Percentiles rank a stretch among this genome's conserved stretches.
These are phyloP conservation scores for Agrypnia vestita DNA, from an alignment of 1,140 invertebrate species.

Conservation along the genomic window DNA sequence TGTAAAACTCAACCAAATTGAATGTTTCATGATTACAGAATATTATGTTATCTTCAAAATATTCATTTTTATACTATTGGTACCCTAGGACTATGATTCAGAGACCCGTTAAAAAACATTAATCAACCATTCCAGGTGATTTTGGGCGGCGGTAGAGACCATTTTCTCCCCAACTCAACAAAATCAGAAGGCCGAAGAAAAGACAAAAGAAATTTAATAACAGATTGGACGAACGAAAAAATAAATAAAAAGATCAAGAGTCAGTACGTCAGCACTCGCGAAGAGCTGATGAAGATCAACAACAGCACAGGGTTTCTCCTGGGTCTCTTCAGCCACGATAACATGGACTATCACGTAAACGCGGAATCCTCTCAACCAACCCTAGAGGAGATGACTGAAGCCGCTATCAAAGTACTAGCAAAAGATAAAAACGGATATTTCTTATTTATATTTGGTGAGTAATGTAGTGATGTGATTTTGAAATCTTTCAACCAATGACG, in stretches of 20 bases:
- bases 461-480: not conserved
- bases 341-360: constrained; percentile 74
- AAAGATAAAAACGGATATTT: constrained; percentile 79
- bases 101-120: too few species aligned
- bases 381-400: constrained; percentile 83
- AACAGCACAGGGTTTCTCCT: constrained; percentile 70
- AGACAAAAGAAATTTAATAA: constrained; percentile 66
- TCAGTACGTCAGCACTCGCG: constrained; percentile 60
- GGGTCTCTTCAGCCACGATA: constrained; percentile 74
- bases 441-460: constrained; percentile 76
- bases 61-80: not conserved
- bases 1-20: too few species aligned
- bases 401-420: constrained; percentile 80
- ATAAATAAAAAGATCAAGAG: constrained; percentile 66
- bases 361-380: constrained; percentile 64
- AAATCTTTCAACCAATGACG: too few species aligned
- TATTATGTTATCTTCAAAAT: too few species aligned
- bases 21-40: too few species aligned
- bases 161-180: constrained; percentile 66
- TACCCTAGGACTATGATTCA: too few species aligned
- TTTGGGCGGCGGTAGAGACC: constrained; percentile 71
- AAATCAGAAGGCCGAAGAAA: constrained; percentile 62
- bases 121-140: constrained; percentile 69
- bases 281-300: constrained; percentile 68
- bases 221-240: constrained; percentile 73